These are phyloP conservation scores for Notarius quadriscutis DNA, from an alignment of 2,113 vertebrate genomes.

Conservation along the genomic window DNA sequence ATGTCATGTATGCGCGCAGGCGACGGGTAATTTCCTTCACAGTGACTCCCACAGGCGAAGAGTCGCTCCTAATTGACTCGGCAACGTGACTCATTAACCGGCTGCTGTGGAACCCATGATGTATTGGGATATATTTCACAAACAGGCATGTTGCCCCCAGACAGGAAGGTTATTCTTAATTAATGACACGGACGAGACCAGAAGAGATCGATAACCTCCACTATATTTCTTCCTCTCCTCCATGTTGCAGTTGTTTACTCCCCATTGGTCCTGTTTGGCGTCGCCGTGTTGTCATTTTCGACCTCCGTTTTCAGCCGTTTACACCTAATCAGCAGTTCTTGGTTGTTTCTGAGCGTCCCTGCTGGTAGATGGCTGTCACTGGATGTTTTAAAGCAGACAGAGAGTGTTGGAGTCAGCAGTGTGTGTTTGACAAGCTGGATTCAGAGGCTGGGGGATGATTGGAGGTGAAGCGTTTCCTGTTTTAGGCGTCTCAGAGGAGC, in stretches of 20 bases:
- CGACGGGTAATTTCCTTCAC: slow-evolving; percentile 47
- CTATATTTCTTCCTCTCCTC: slow-evolving; percentile 13
- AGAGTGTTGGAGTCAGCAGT: slow-evolving; percentile 41
- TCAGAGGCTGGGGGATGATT: slow-evolving; percentile 22
- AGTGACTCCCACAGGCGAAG: slow-evolving; percentile 38
- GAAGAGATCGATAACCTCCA: slow-evolving; percentile 40
- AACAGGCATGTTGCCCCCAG: slow-evolving; percentile 42
- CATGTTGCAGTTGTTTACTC: slow-evolving; percentile 40
- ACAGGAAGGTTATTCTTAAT: slow-evolving; percentile 45
- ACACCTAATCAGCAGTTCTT: slow-evolving; percentile 43
- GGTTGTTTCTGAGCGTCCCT: slow-evolving; percentile 16
- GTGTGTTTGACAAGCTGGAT: slow-evolving; percentile 24
- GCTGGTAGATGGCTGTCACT: slow-evolving; percentile 47
- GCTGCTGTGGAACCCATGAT: slow-evolving; percentile 46
- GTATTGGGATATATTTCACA: slow-evolving; percentile 49
- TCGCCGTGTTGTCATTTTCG: slow-evolving; percentile 22
- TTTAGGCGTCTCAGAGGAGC: slow-evolving; percentile 44
- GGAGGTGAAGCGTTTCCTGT: slow-evolving; percentile 46
- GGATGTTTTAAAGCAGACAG: slow-evolving; percentile 47
- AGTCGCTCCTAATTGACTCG: slow-evolving; percentile 48
- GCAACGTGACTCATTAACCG: slow-evolving; percentile 53
- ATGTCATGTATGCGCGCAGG: slow-evolving; percentile 25
- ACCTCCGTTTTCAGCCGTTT: slow-evolving; percentile 44
- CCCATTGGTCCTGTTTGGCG: slow-evolving; percentile 5
- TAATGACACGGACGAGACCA: slow-evolving; percentile 29